Percentiles rank a stretch among this genome's conserved stretches.
Evolutionary conservation across 2,888 invertebrate genomes (phyloP).

Genomic region (Isotomurus palustris): DNA sequence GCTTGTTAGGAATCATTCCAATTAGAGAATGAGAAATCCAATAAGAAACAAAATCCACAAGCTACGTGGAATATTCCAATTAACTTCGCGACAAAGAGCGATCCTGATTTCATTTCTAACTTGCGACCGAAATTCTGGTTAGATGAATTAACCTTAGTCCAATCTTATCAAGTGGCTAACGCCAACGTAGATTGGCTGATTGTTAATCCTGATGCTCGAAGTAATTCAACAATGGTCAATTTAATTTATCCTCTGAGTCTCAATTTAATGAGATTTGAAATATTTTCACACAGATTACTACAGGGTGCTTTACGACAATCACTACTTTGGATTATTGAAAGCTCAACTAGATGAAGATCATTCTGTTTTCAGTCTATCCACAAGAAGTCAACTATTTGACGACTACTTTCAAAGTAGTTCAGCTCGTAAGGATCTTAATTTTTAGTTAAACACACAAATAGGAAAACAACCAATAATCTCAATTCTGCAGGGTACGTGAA

Average conservation of each 20-base stretch:
- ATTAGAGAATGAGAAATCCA: background rate
- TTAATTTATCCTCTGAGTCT: background rate
- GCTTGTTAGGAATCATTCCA: background rate
- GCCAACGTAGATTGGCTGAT: slow-evolving; percentile 21
- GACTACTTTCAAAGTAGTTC: slow-evolving; percentile 21
- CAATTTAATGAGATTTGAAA: background rate
- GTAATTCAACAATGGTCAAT: slow-evolving; percentile 4
- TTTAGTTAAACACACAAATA: no score
- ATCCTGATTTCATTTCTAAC: slow-evolving; percentile 9
- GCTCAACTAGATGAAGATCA: slow-evolving; percentile 17
- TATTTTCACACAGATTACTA: slow-evolving; percentile 21
- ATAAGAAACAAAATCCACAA: background rate
- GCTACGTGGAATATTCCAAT: slow-evolving; percentile 18
- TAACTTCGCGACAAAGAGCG: slow-evolving; percentile 15
- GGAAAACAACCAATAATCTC: no score
- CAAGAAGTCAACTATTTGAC: slow-evolving; percentile 24
- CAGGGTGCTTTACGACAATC: slow-evolving; percentile 26
- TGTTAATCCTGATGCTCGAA: slow-evolving; percentile 36
- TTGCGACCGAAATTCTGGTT: slow-evolving; percentile 19
- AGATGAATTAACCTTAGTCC: background rate
- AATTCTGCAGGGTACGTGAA: slow-evolving; percentile 15
- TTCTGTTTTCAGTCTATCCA: slow-evolving; percentile 8
- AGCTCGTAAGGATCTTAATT: background rate
- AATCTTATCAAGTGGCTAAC: background rate
- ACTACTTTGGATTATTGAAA: slow-evolving; percentile 9